A percentile compares a stretch with the other conserved stretches of the same genome.
Evolutionary conservation across 2,888 invertebrate species (phyloP).

Genomic region (Scaptodrosophila latifasciaeformis): DNA sequence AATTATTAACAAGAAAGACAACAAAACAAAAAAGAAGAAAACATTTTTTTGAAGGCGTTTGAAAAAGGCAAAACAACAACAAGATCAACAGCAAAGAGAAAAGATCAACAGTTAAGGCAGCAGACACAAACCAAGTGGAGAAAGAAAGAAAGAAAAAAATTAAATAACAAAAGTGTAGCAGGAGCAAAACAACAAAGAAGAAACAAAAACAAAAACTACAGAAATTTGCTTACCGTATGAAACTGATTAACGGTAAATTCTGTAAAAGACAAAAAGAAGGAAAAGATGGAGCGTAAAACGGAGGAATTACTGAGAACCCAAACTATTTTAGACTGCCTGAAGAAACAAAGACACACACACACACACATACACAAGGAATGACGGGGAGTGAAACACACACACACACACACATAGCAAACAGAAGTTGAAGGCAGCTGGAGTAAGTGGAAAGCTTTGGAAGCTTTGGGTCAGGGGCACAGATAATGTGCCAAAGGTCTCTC

Average conservation of each 20-base stretch:
- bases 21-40: slow-evolving; percentile 12
- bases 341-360: not conserved
- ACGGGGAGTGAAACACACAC: slow-evolving; percentile 1
- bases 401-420: slow-evolving; percentile 1
- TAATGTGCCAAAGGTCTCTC: no score
- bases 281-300: not conserved
- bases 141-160: slow-evolving; percentile 17
- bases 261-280: not conserved
- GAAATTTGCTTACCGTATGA: not conserved
- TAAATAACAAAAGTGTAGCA: not conserved
- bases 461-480: no score
- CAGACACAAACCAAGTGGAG: slow-evolving; percentile 4
- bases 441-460: no score
- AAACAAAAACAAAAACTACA: not conserved
- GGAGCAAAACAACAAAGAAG: slow-evolving; percentile 11
- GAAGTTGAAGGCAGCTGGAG: slow-evolving; percentile 9
- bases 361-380: not conserved
- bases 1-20: slow-evolving; percentile 14
- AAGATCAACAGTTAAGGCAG: slow-evolving; percentile 23
- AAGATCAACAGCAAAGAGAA: no score
- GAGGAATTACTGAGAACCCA: not conserved
- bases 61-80: slow-evolving; percentile 1
- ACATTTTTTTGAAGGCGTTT: no score
- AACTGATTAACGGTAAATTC: no score
- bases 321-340: no score